Percentiles rank a stretch among this genome's conserved stretches.
Conservation (phyloP, 2,888 invertebrate genomes). For the Volucella bombylans region DNA sequence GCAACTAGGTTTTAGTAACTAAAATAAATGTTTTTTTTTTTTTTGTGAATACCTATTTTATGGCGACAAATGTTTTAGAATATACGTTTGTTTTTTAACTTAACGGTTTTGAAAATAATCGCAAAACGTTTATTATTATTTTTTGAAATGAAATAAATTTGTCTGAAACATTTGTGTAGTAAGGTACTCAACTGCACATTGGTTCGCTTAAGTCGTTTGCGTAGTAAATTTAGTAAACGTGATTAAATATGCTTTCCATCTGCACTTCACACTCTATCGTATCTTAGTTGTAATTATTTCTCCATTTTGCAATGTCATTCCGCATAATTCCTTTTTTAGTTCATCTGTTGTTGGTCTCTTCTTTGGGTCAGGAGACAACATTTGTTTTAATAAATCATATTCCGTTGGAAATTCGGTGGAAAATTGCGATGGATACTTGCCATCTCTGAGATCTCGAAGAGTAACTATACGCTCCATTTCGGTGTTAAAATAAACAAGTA, state of each 20-base stretch:
- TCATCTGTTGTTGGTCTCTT: slow-evolving; percentile 90
- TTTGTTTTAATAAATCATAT: slow-evolving; percentile 87
- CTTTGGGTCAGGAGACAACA: slow-evolving; percentile 89
- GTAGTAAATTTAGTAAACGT: background rate
- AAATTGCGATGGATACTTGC: slow-evolving; percentile 88
- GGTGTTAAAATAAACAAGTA: slow-evolving; percentile 94
- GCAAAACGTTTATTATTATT: background rate
- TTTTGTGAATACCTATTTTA: no score
- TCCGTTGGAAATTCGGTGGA: slow-evolving; percentile 86
- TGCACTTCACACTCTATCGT: background rate
- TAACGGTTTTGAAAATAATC: background rate
- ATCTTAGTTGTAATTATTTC: background rate
- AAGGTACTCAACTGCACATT: background rate
- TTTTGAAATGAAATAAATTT: background rate
- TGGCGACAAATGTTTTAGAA: no score
- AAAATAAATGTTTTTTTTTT: no score
- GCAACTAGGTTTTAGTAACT: no score
- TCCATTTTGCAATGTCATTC: slow-evolving; percentile 62
- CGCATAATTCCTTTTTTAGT: slow-evolving; percentile 81
- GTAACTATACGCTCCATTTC: slow-evolving; percentile 93
- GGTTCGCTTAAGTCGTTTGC: background rate
- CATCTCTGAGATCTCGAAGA: slow-evolving; percentile 86
- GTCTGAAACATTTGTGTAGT: background rate
- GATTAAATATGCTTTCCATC: background rate
- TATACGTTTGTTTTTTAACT: no score